A percentile compares a stretch with the other conserved stretches of the same genome.
phyloP scores from a whole-genome alignment of 2,113 vertebrate genomes.

The Muscicapa adusta region DNA sequence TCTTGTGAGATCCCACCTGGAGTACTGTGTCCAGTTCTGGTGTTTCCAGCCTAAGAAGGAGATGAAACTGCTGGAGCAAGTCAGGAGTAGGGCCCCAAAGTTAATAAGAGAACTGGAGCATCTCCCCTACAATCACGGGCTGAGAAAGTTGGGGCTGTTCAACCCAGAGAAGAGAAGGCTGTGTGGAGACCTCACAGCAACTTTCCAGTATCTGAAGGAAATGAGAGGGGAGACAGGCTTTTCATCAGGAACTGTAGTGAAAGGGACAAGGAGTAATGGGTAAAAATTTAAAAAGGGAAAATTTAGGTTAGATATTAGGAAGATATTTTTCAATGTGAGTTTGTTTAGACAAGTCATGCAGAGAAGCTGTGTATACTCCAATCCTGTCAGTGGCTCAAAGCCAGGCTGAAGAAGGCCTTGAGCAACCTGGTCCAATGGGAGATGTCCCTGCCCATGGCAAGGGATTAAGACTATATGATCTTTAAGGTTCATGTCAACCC shows the following conservation, averaged over 20 bases:
- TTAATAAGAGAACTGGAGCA: not conserved
- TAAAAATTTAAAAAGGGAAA: not conserved
- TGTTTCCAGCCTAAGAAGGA: rapidly evolving
- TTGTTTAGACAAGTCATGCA: rapidly evolving
- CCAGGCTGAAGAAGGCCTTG: not conserved
- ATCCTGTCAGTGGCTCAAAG: too few species aligned
- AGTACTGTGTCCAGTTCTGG: not conserved
- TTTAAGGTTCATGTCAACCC: not conserved
- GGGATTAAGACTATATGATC: not conserved
- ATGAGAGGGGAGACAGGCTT: rapidly evolving
- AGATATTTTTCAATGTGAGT: not conserved
- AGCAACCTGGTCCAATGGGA: not conserved
- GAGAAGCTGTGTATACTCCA: not conserved
- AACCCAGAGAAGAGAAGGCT: not conserved
- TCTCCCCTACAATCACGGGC: rapidly evolving
- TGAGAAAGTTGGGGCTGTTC: not conserved
- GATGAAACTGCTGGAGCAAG: not conserved
- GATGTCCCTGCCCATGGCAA: rapidly evolving
- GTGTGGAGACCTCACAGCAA: not conserved
- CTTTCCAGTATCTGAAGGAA: not conserved
- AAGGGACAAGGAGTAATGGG: not conserved
- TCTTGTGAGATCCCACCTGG: not conserved
- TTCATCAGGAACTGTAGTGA: not conserved
- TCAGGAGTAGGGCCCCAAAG: not conserved
- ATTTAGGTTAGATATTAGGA: not conserved